Evolutionary conservation across 2,113 vertebrate genomes (phyloP).

Genomic region (Passer domesticus): DNA sequence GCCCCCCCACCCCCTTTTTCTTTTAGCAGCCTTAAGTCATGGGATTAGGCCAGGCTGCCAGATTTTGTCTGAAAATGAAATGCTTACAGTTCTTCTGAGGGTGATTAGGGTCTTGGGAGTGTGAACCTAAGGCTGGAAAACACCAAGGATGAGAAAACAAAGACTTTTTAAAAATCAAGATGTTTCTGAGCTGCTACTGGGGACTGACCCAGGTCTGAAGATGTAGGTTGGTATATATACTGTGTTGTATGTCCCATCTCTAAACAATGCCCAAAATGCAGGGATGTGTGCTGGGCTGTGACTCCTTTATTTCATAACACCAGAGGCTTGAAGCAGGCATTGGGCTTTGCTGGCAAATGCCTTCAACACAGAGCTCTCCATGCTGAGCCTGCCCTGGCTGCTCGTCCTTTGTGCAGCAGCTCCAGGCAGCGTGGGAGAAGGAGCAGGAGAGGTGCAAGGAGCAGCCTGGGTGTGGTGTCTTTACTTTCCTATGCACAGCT

Average conservation of each 20-base stretch:
- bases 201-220: background rate
- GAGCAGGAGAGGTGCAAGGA: background rate
- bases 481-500: background rate
- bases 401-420: fast-evolving
- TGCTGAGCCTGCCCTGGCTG: background rate
- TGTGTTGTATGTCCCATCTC: fast-evolving
- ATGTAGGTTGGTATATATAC: background rate
- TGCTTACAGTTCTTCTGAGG: background rate
- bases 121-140: background rate
- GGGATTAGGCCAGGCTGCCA: background rate
- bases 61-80: background rate
- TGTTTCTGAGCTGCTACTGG: background rate
- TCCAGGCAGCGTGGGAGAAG: background rate
- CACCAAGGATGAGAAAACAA: background rate
- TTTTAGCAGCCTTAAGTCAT: background rate
- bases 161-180: background rate
- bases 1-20: fast-evolving
- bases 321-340: background rate
- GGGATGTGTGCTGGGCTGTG: background rate
- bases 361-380: background rate
- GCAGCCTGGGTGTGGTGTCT: background rate
- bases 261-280: background rate
- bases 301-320: background rate
- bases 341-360: background rate
- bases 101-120: background rate